A percentile compares a stretch with the other conserved stretches of the same genome.
phyloP scores from a whole-genome alignment of 2,113 vertebrate genomes.

The Pangasianodon hypophthalmus region DNA sequence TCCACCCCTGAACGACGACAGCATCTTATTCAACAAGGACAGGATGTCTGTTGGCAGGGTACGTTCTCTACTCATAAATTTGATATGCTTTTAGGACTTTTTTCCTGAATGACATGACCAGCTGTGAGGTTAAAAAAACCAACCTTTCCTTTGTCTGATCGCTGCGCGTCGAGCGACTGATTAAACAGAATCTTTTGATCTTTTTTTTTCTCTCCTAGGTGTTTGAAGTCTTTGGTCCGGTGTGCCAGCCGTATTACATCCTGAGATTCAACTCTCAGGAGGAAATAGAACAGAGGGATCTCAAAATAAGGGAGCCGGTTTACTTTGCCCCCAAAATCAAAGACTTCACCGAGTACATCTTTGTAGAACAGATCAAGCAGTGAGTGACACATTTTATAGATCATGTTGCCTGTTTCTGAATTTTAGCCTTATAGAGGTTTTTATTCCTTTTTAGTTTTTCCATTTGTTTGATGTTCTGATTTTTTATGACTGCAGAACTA shows the following conservation, averaged over 20 bases:
- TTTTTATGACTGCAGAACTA: slow-evolving; percentile 68
- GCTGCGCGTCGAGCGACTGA: not conserved
- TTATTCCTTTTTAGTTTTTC: not conserved
- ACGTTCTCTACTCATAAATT: not conserved
- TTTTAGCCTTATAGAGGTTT: not conserved
- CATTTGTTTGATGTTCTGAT: not conserved
- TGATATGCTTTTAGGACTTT: not conserved
- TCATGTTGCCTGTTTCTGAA: not conserved
- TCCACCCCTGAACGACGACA: slow-evolving; percentile 49
- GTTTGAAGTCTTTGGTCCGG: slow-evolving; percentile 94
- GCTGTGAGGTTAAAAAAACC: not conserved
- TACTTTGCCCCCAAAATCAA: slow-evolving; percentile 85
- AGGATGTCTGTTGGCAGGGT: slow-evolving; percentile 49
- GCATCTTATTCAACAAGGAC: slow-evolving; percentile 48
- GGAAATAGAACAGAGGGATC: slow-evolving; percentile 77
- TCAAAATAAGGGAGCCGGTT: slow-evolving; percentile 79
- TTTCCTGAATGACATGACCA: not conserved
- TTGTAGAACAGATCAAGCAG: slow-evolving; percentile 80
- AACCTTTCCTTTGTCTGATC: not conserved
- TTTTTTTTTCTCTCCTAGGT: slow-evolving; percentile 73
- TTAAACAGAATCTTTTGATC: not conserved
- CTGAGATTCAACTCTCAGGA: slow-evolving; percentile 85
- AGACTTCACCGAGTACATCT: slow-evolving; percentile 90
- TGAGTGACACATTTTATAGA: slow-evolving; percentile 55
- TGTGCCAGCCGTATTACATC: slow-evolving; percentile 88